Evolutionary conservation across 2,888 invertebrate genomes (phyloP).

Genomic region (Patella depressa): DNA sequence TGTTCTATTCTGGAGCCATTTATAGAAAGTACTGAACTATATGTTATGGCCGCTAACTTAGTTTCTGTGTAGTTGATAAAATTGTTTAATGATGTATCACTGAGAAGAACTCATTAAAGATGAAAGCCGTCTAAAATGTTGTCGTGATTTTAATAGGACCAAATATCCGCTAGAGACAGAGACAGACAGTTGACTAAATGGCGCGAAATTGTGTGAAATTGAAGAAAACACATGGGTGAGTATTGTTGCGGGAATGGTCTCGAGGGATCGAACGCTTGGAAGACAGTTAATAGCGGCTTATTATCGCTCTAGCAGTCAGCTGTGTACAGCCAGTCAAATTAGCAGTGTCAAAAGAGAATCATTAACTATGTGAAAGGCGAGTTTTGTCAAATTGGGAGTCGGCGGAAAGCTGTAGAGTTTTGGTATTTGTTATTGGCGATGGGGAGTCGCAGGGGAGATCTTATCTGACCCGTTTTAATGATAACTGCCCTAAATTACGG

Average conservation of each 20-base stretch:
- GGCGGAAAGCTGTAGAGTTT: not conserved
- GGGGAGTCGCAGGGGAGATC: conserved; percentile 7
- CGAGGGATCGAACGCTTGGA: not conserved
- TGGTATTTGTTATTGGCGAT: not conserved
- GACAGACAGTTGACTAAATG: conserved; percentile 11
- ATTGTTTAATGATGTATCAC: too few relatives aligned
- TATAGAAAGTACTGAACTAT: too few relatives aligned
- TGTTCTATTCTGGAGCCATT: too few relatives aligned
- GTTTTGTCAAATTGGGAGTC: conserved; percentile 2
- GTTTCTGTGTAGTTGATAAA: too few relatives aligned
- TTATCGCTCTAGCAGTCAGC: not conserved
- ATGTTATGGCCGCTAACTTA: too few relatives aligned
- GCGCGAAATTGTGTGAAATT: conserved; percentile 31
- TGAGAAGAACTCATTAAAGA: too few relatives aligned
- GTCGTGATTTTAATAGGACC: not conserved
- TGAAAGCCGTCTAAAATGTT: not conserved
- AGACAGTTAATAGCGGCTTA: conserved; percentile 1
- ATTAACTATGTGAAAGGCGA: conserved; percentile 2
- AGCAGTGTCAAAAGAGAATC: conserved; percentile 5
- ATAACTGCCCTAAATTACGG: conserved; percentile 1
- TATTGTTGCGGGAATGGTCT: conserved; percentile 7
- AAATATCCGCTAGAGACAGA: not conserved
- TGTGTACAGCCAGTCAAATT: conserved; percentile 8
- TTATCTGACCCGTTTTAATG: conserved; percentile 2
- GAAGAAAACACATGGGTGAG: conserved; percentile 25